Evolutionary conservation across 1,140 invertebrate species (phyloP), one percentile per base, ranked within the genome.

Genomic region (Phenacoccus solenopsis): DNA sequence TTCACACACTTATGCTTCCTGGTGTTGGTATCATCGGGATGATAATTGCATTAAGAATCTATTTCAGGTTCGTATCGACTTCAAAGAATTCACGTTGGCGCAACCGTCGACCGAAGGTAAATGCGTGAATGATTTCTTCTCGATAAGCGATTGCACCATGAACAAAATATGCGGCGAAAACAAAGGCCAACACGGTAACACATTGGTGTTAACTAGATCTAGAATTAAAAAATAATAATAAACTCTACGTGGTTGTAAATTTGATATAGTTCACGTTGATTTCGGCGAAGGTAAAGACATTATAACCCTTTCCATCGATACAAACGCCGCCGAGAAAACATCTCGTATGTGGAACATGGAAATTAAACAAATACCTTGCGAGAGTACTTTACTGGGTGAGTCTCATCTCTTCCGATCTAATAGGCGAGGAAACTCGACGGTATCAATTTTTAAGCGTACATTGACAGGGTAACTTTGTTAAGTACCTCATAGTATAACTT

Each of bases 81-180:
- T 93, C 74, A 73, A 89, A 59, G 87, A 89, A 57, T 83, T 92
- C 67, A 83, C 82, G 56, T 75, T 92, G 13, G 83, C 87, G 0
- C 87, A 88, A 71, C 90, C 90, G 0, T 83, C 87, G 72, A 84
- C 83, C 0, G 86, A 86, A 75, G 90, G 90, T 1, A 80, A 81
- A 38, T 93, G 90, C 76, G 77, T 80, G 1, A 85, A 82, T 0
- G 90, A 93, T 77, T 83, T 85, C 7, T 77, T 93, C 56, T 83
- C 83, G 5, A 81, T 91, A 21, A 84, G 85, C 0, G 89, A 89
- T 5, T 86, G 84, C 0, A 79, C 81, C 9, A 84, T 89, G 1
- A 88, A 89, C 0, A 77, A 79, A 22, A 83, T 93, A 69, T 94
- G 91, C 77, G 91, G 91, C 9, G 86, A 89, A 75, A 91, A 91